Percentiles rank a stretch among this genome's conserved stretches.
These are phyloP conservation scores for Anabas testudineus DNA, from an alignment of 2,797 vertebrate genomes.

Conservation along the genomic window DNA sequence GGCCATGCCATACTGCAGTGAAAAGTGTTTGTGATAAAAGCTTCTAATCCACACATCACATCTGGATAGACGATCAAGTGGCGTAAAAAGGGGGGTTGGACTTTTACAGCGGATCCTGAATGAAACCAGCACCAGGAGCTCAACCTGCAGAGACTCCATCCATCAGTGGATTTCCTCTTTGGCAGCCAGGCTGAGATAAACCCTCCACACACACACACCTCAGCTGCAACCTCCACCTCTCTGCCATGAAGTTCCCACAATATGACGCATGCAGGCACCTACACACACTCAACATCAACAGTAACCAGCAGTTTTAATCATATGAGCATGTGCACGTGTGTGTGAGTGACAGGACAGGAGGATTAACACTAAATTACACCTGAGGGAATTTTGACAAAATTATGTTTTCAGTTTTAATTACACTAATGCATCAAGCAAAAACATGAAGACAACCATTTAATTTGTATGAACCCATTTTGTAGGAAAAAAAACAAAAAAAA, in stretches of 20 bases:
- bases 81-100: constrained; percentile 42
- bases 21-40: constrained; percentile 65
- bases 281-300: constrained; percentile 37
- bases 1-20: constrained; percentile 22
- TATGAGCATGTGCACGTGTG: constrained; percentile 52
- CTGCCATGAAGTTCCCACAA: constrained; percentile 28
- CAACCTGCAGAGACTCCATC: constrained; percentile 52
- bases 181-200: constrained; percentile 37
- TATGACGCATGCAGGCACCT: constrained; percentile 39
- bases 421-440: constrained; percentile 79
- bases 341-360: constrained; percentile 42
- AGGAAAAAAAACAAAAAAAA: constrained; percentile 62
- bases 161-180: constrained; percentile 60
- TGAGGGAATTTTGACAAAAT: constrained; percentile 78
- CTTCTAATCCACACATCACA: constrained; percentile 79
- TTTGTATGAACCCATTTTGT: constrained; percentile 70
- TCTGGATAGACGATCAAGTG: constrained; percentile 71
- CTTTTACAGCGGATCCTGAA: constrained; percentile 50
- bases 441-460: constrained; percentile 76
- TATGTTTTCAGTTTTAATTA: constrained; percentile 81
- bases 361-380: constrained; percentile 80
- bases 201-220: constrained; percentile 11
- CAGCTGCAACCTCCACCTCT: constrained; percentile 16
- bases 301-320: constrained; percentile 67
- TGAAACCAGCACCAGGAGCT: constrained; percentile 58